A percentile compares a stretch with the other conserved stretches of the same genome.
Conservation (phyloP, 2,113 vertebrate species). For the Pituophis catenifer region DNA sequence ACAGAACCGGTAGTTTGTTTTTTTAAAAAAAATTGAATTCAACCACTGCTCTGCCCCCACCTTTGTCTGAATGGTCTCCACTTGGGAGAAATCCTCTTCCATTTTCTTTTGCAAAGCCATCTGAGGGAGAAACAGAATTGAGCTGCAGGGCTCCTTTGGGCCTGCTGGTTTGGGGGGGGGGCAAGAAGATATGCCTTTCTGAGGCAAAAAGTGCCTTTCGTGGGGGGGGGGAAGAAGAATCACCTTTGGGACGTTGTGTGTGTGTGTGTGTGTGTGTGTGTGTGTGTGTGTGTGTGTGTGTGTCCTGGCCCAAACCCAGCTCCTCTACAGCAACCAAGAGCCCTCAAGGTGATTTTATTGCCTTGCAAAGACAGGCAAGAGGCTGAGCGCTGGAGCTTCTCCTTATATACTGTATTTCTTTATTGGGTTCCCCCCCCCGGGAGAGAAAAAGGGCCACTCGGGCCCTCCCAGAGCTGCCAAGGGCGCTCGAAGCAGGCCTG, state of each 20-base stretch:
- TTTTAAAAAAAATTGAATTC: too few species aligned
- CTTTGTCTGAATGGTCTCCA: neutral
- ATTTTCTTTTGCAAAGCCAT: neutral
- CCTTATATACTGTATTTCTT: too few species aligned
- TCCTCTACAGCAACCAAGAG: too few species aligned
- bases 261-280: too few species aligned
- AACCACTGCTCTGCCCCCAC: neutral
- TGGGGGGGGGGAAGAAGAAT: accelerated
- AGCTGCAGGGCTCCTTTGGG: neutral
- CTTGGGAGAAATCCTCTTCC: neutral
- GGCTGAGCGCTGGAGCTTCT: neutral
- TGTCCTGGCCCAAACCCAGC: too few species aligned
- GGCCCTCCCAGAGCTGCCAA: neutral
- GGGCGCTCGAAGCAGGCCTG: neutral
- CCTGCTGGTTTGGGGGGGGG: neutral
- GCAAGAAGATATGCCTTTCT: too few species aligned
- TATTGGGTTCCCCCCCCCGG: too few species aligned
- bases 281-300: too few species aligned
- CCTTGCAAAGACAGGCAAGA: neutral
- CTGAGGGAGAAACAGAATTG: neutral
- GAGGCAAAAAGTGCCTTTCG: too few species aligned
- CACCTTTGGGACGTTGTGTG: too few species aligned
- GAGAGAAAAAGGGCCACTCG: neutral
- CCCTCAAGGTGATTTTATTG: neutral
- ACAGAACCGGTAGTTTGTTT: too few species aligned